Conservation (phyloP, 2,113 vertebrate species). For the Pachypanchax playfairii region DNA sequence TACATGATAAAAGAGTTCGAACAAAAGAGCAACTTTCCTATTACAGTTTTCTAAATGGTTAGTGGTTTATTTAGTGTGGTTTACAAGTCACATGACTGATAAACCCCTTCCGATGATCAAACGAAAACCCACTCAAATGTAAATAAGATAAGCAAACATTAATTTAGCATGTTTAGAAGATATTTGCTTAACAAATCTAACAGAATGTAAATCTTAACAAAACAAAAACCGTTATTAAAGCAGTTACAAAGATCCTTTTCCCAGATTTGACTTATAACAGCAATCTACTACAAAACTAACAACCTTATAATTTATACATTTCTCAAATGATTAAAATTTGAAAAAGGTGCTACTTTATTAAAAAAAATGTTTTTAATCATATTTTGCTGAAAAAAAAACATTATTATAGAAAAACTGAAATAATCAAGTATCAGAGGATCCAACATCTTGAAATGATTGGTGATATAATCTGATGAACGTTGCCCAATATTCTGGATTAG, state of each 20-base stretch:
- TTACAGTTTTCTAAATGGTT: no score
- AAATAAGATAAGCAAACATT: background rate
- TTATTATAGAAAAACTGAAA: no score
- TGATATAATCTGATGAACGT: background rate
- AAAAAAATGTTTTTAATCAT: background rate
- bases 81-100: background rate
- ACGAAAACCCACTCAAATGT: background rate
- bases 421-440: background rate
- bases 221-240: slow-evolving; percentile 3
- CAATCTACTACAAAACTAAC: background rate
- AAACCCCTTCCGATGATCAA: background rate
- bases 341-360: no score
- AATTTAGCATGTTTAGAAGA: background rate
- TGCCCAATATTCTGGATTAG: slow-evolving; percentile 1
- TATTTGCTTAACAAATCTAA: background rate
- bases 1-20: no score
- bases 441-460: background rate
- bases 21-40: background rate
- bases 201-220: slow-evolving; percentile 6
- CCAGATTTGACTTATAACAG: background rate
- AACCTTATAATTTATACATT: background rate
- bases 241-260: slow-evolving; percentile 17
- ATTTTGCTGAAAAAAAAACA: no score
- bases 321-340: background rate
- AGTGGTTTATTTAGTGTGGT: background rate